Conservation (phyloP, 2,113 vertebrate genomes). For the Felis chaus region DNA sequence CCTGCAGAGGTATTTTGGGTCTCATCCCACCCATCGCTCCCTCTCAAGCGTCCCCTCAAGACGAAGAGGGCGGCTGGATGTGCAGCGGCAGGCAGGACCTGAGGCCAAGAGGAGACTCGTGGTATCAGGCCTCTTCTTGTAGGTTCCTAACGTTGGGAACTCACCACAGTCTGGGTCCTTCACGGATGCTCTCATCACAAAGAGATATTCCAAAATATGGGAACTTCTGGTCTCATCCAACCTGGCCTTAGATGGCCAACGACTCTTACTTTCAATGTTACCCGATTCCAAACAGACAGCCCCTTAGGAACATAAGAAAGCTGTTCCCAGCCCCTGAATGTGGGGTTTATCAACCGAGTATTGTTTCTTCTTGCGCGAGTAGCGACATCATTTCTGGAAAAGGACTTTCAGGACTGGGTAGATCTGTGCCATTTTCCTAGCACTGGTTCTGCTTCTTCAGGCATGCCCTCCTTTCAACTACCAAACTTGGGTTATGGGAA, state of each 20-base stretch:
- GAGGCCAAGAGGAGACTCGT: neutral
- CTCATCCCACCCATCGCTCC: fast-evolving
- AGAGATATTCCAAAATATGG: neutral
- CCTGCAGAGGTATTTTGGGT: neutral
- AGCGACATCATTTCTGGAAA: neutral
- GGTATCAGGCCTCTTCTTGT: fast-evolving
- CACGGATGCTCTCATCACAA: neutral
- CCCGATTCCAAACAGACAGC: too few relatives aligned
- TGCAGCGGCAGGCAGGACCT: neutral
- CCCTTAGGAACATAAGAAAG: neutral
- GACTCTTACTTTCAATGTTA: neutral
- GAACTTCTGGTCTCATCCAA: neutral
- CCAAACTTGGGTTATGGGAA: neutral
- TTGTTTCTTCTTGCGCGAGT: neutral
- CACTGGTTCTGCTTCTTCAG: neutral
- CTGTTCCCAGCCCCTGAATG: neutral
- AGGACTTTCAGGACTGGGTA: neutral
- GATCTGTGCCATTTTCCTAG: neutral
- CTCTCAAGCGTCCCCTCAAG: neutral
- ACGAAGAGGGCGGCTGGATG: fast-evolving
- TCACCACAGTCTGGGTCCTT: neutral
- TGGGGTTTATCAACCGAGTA: neutral
- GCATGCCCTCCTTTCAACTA: neutral
- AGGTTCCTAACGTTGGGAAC: fast-evolving
- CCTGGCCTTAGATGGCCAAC: neutral